Percentiles rank a stretch among this genome's conserved stretches.
phyloP scores from a whole-genome alignment of 2,888 invertebrate genomes.

The Protonemura montana region DNA sequence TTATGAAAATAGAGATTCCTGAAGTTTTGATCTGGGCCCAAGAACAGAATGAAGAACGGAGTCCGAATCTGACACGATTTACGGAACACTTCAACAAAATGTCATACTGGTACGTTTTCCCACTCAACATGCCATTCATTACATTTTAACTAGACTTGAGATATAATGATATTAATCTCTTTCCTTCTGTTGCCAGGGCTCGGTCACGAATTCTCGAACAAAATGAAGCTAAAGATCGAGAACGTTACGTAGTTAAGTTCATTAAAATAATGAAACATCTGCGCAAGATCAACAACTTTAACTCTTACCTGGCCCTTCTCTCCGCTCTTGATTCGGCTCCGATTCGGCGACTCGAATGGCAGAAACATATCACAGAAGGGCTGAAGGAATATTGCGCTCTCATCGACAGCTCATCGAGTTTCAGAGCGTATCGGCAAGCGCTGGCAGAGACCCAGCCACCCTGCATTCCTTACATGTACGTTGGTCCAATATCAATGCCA shows the following conservation, averaged over 20 bases:
- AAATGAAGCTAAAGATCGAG: slow-evolving; percentile 92
- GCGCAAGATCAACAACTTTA: slow-evolving; percentile 97
- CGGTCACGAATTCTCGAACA: slow-evolving; percentile 91
- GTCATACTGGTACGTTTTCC: slow-evolving; percentile 83
- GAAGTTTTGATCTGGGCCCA: slow-evolving; percentile 97
- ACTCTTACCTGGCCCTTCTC: slow-evolving; percentile 94
- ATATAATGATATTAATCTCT: no score
- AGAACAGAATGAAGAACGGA: slow-evolving; percentile 95
- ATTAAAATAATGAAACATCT: slow-evolving; percentile 98
- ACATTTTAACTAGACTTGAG: no score
- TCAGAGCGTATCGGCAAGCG: slow-evolving; percentile 94
- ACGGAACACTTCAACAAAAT: slow-evolving; percentile 99
- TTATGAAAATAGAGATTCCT: slow-evolving; percentile 95
- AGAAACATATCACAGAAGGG: slow-evolving; percentile 88
- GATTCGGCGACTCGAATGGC: slow-evolving; percentile 90
- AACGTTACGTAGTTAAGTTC: slow-evolving; percentile 92
- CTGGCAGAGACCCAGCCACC: slow-evolving; percentile 95
- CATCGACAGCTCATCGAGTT: slow-evolving; percentile 97
- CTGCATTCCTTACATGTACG: slow-evolving; percentile 99
- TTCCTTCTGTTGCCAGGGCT: slow-evolving; percentile 68
- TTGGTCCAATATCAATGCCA: no score
- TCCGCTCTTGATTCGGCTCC: slow-evolving; percentile 98
- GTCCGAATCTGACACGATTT: slow-evolving; percentile 94
- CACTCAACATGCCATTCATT: background rate
- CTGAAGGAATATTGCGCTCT: slow-evolving; percentile 93